Conservation (phyloP, 1,140 invertebrate genomes). For the Bombus vancouverensis region DNA sequence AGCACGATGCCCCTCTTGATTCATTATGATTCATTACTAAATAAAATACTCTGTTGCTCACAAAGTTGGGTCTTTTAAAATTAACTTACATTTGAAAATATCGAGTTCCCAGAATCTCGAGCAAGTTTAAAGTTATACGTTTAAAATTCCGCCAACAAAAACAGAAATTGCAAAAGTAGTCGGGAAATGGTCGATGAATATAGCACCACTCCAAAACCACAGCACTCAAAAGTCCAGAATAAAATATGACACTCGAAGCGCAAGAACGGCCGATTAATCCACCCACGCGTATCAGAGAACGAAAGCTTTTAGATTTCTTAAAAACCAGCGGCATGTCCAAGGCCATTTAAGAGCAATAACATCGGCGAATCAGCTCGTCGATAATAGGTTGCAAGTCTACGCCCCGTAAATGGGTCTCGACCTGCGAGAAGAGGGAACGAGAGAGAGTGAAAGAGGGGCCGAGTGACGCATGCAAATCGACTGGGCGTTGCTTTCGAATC, state of each 20-base stretch:
- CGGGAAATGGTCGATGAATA: no score
- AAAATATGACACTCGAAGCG: no score
- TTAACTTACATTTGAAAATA: background rate
- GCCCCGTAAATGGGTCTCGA: conserved; percentile 20
- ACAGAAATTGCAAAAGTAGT: no score
- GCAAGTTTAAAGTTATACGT: no score
- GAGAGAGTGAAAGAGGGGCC: background rate
- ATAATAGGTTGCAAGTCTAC: conserved; percentile 50
- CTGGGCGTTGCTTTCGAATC: conserved; percentile 65
- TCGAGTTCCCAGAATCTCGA: background rate
- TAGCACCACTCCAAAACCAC: no score
- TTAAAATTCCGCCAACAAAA: no score
- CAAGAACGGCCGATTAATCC: no score
- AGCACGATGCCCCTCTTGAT: background rate
- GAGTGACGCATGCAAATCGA: conserved; percentile 57
- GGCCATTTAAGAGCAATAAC: conserved; percentile 33
- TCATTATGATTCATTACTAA: conserved; percentile 4
- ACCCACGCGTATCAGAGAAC: no score
- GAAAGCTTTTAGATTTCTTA: conserved; percentile 20
- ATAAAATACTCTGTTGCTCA: no score
- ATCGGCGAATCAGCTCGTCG: conserved; percentile 21
- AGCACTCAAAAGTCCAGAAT: no score
- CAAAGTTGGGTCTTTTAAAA: background rate
- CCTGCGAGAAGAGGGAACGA: background rate
- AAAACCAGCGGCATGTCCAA: conserved; percentile 34